phyloP scores from a whole-genome alignment of 2,113 vertebrate genomes.

The Motacilla alba region DNA sequence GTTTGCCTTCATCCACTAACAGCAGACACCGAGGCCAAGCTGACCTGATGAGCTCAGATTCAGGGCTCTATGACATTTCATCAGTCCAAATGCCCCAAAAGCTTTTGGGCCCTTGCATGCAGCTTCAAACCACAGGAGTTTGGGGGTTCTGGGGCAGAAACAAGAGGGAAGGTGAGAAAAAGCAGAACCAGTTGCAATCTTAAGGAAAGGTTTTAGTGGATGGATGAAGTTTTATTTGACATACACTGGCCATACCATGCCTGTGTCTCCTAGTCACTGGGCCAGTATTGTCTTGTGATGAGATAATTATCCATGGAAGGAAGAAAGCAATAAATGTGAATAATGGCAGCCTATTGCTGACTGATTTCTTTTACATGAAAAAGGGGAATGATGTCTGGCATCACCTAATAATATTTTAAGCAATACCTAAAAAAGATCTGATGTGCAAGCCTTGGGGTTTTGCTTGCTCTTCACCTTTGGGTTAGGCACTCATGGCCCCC shows the following conservation, averaged over 20 bases:
- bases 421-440: not conserved
- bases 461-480: not conserved
- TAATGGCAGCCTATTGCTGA: not conserved
- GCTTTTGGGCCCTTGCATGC: not conserved
- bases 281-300: not conserved
- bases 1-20: not conserved
- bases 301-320: not conserved
- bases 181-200: not conserved
- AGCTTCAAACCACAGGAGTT: not conserved
- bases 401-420: not conserved
- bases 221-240: not conserved
- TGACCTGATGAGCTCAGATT: not conserved
- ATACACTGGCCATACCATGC: not conserved
- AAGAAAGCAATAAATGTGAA: not conserved
- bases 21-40: not conserved
- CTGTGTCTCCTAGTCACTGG: accelerated
- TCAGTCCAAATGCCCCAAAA: not conserved
- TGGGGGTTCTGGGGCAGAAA: not conserved
- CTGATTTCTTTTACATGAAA: not conserved
- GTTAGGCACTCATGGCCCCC: not conserved
- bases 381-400: not conserved
- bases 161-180: not conserved
- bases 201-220: not conserved
- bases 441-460: not conserved
- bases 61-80: not conserved